Percentiles rank a stretch among this genome's conserved stretches.
These are phyloP conservation scores for Orientallactaga sibirica DNA, from an alignment of 2,797 vertebrate genomes.

Conservation along the genomic window DNA sequence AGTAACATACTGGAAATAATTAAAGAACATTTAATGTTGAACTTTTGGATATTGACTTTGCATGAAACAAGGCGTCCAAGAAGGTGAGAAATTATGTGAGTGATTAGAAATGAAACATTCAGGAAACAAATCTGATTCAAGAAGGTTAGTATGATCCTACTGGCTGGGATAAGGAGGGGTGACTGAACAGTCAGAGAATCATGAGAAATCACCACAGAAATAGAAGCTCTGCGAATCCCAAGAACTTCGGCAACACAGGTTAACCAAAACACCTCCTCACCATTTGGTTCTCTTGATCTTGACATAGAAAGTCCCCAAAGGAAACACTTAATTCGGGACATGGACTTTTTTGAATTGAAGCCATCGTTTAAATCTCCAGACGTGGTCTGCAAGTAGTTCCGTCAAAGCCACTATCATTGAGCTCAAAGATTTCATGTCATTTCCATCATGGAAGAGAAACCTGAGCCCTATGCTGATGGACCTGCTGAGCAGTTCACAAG, in stretches of 20 bases:
- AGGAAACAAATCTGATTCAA: background rate
- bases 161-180: background rate
- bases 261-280: background rate
- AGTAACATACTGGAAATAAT: background rate
- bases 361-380: constrained; percentile 45
- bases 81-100: background rate
- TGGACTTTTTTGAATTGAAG: background rate
- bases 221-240: background rate
- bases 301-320: background rate
- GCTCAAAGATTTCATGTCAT: constrained; percentile 3
- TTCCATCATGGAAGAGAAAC: constrained; percentile 36
- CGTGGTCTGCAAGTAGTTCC: background rate
- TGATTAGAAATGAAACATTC: constrained; percentile 7
- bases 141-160: fast-evolving
- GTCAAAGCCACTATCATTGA: background rate
- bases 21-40: background rate
- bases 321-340: background rate
- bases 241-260: background rate
- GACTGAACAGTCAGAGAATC: background rate
- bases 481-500: background rate
- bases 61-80: background rate
- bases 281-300: background rate
- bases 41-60: background rate
- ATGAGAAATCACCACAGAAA: background rate
- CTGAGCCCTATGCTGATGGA: background rate